Percentiles rank a stretch among this genome's conserved stretches.
Conservation (phyloP, 2,113 vertebrate species). For the Tonatia bakeri region DNA sequence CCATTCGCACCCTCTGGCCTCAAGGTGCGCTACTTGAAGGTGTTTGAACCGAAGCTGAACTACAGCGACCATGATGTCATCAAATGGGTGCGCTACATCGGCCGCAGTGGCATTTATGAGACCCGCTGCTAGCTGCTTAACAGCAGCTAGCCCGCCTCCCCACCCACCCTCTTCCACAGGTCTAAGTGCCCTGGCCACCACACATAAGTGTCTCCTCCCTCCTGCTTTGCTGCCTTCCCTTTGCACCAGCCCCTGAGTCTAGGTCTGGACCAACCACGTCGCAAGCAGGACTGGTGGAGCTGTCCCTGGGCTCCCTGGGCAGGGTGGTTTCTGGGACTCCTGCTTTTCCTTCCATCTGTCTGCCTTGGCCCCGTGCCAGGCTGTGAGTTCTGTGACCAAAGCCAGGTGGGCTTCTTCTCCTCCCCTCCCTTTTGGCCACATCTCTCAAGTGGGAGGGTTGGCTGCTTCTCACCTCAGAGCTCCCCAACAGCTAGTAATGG, state of each 20-base stretch:
- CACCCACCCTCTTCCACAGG: slow-evolving; percentile 65
- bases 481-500: slow-evolving; percentile 56
- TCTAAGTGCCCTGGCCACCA: slow-evolving; percentile 46
- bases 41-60: slow-evolving; percentile 99
- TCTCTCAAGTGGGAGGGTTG: slow-evolving; percentile 59
- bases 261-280: slow-evolving; percentile 61
- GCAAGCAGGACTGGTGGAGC: not conserved
- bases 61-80: slow-evolving; percentile 99
- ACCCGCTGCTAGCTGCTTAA: slow-evolving; percentile 92
- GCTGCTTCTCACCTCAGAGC: slow-evolving; percentile 49
- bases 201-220: slow-evolving; percentile 53
- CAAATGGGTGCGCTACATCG: slow-evolving; percentile 99
- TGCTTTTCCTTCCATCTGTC: slow-evolving; percentile 35
- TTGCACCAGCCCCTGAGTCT: slow-evolving; percentile 59
- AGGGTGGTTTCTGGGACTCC: slow-evolving; percentile 16
- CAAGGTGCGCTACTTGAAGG: slow-evolving; percentile 99
- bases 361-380: slow-evolving; percentile 50
- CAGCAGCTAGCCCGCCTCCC: slow-evolving; percentile 52
- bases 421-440: slow-evolving; percentile 41
- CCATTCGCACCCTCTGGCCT: slow-evolving; percentile 97
- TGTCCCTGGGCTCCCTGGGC: slow-evolving; percentile 32
- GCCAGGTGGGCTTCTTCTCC: slow-evolving; percentile 48
- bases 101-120: slow-evolving; percentile 98
- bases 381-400: slow-evolving; percentile 74
- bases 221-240: slow-evolving; percentile 71